A percentile compares a stretch with the other conserved stretches of the same genome.
These are phyloP conservation scores for Montipora sp. DNA, from an alignment of 64 coral and sea anemone genomes.

Conservation along the genomic window DNA sequence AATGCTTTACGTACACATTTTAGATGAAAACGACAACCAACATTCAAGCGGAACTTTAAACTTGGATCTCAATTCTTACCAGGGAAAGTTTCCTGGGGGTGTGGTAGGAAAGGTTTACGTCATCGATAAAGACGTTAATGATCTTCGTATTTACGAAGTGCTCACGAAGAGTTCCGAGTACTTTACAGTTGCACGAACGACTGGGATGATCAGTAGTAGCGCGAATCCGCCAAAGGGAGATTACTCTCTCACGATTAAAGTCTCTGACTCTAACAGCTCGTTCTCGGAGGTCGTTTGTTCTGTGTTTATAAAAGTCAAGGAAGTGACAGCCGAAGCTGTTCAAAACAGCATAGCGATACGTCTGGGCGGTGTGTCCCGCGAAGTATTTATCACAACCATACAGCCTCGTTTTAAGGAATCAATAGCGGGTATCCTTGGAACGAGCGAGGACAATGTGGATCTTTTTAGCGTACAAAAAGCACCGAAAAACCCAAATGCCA, in stretches of 20 bases:
- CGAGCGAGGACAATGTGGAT: slow-evolving; percentile 68
- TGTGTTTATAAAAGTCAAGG: slow-evolving; percentile 69
- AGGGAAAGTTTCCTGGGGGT: slow-evolving; percentile 74
- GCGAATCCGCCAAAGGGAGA: slow-evolving; percentile 63
- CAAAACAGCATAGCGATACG: slow-evolving; percentile 80
- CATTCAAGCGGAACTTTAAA: slow-evolving; percentile 71
- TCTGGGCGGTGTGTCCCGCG: slow-evolving; percentile 27
- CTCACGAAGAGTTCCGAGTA: slow-evolving; percentile 42
- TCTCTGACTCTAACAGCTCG: slow-evolving; percentile 69
- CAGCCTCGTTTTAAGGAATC: slow-evolving; percentile 63
- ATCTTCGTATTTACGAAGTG: slow-evolving; percentile 69
- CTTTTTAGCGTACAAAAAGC: slow-evolving; percentile 83
- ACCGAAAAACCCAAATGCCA: background rate
- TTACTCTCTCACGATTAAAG: slow-evolving; percentile 64
- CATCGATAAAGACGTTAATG: slow-evolving; percentile 83
- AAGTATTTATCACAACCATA: slow-evolving; percentile 51
- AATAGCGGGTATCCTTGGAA: slow-evolving; percentile 64
- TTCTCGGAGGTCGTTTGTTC: slow-evolving; percentile 66
- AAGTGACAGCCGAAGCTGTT: slow-evolving; percentile 74
- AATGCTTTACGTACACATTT: slow-evolving; percentile 63
- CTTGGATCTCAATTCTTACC: slow-evolving; percentile 66
- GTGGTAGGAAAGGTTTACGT: slow-evolving; percentile 87
- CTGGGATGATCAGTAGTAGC: slow-evolving; percentile 70
- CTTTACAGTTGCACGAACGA: slow-evolving; percentile 69
- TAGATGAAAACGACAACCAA: slow-evolving; percentile 90